These are phyloP conservation scores for Lithophane ornitopus DNA, from an alignment of 2,888 invertebrate species.

Conservation along the genomic window DNA sequence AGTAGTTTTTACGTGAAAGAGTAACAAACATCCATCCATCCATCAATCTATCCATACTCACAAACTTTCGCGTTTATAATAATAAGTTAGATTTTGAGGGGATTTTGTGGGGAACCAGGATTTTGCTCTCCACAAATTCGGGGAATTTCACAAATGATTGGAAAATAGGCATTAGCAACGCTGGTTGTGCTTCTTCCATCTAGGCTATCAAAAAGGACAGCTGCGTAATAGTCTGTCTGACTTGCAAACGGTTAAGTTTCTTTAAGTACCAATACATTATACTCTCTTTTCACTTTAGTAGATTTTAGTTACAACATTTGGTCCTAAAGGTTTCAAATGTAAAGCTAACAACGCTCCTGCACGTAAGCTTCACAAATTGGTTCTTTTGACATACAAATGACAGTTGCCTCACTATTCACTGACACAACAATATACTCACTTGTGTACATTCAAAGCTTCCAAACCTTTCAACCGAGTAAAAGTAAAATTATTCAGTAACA, in stretches of 20 bases:
- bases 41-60: too few species aligned
- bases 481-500: constrained; percentile 57
- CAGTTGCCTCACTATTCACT: constrained; percentile 11
- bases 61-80: too few species aligned
- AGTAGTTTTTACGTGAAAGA: too few species aligned
- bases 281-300: background rate
- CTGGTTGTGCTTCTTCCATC: background rate
- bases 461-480: constrained; percentile 38
- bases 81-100: too few species aligned
- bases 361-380: constrained; percentile 13
- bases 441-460: constrained; percentile 27
- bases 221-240: background rate
- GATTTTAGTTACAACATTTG: background rate
- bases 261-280: background rate
- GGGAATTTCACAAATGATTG: too few species aligned
- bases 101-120: too few species aligned
- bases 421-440: constrained; percentile 17
- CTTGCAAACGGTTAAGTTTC: background rate
- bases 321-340: constrained; percentile 2
- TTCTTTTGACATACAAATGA: constrained; percentile 35
- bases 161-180: too few species aligned
- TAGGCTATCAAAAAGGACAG: background rate
- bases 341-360: background rate
- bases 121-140: too few species aligned
- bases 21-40: too few species aligned